Conservation (phyloP, 2,797 vertebrate genomes). For the Nannoperca obscura region DNA sequence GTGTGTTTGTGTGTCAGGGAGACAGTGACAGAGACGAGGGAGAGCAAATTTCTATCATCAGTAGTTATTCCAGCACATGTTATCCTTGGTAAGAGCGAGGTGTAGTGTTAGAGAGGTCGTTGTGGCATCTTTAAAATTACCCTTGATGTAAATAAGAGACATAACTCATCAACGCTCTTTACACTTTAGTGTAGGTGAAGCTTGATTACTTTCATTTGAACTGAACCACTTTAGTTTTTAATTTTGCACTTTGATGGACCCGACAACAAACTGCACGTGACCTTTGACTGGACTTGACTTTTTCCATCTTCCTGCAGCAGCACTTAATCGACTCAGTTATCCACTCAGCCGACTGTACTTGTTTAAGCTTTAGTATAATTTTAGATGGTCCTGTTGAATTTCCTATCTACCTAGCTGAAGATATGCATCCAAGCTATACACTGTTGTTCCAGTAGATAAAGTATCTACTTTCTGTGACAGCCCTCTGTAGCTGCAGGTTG, state of each 20-base stretch:
- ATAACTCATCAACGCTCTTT: slow-evolving; percentile 25
- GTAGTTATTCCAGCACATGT: slow-evolving; percentile 37
- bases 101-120: slow-evolving; percentile 15
- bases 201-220: slow-evolving; percentile 41
- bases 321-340: slow-evolving; percentile 52
- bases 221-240: slow-evolving; percentile 27
- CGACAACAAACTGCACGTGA: slow-evolving; percentile 6
- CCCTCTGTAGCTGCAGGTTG: slow-evolving; percentile 34
- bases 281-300: slow-evolving; percentile 31
- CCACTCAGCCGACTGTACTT: slow-evolving; percentile 18
- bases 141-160: slow-evolving; percentile 42
- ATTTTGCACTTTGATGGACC: slow-evolving; percentile 43
- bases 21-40: slow-evolving; percentile 31
- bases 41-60: slow-evolving; percentile 37
- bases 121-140: slow-evolving; percentile 9
- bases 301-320: slow-evolving; percentile 17
- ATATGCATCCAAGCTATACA: slow-evolving; percentile 41
- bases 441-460: slow-evolving; percentile 52
- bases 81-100: slow-evolving; percentile 33
- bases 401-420: slow-evolving; percentile 45
- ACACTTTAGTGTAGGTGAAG: slow-evolving; percentile 8
- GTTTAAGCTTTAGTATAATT: slow-evolving; percentile 39
- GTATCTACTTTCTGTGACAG: slow-evolving; percentile 42
- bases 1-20: slow-evolving; percentile 31
- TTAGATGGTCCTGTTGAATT: slow-evolving; percentile 52